These are phyloP conservation scores for Chaenocephalus aceratus DNA, from an alignment of 2,113 vertebrate genomes.

Conservation along the genomic window DNA sequence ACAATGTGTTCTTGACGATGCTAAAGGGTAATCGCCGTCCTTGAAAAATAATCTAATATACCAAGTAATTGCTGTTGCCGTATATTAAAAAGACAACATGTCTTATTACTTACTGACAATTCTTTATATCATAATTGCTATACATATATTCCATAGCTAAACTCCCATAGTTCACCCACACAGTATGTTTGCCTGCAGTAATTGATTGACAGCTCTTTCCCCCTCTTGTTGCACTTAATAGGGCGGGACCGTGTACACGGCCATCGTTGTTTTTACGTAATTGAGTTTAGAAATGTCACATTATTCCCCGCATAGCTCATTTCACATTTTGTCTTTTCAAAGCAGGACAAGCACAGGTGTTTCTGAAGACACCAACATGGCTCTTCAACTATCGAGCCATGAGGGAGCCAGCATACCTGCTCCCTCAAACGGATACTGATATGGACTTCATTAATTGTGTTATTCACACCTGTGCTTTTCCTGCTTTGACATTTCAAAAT, in stretches of 20 bases:
- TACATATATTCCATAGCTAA: background rate
- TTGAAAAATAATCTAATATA: background rate
- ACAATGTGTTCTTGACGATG: background rate
- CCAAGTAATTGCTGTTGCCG: background rate
- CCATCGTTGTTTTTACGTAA: background rate
- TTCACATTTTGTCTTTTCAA: background rate
- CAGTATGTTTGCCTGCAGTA: background rate
- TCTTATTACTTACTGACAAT: background rate
- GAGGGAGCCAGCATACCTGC: background rate
- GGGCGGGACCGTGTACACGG: background rate
- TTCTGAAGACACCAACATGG: background rate
- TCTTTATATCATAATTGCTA: background rate
- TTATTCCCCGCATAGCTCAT: background rate
- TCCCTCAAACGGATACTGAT: background rate
- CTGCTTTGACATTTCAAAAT: too few relatives aligned
- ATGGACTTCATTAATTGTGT: background rate
- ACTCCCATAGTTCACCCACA: background rate
- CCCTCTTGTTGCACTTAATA: background rate
- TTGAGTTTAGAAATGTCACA: background rate
- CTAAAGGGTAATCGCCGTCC: background rate
- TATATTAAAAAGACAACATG: constrained; percentile 4
- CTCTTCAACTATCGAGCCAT: background rate
- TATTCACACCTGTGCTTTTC: too few relatives aligned
- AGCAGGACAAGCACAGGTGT: too few relatives aligned
- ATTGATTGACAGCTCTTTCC: background rate